Base-by-base conservation (phyloP, 2,113 vertebrate species). In the Polypterus senegalus region DNA sequence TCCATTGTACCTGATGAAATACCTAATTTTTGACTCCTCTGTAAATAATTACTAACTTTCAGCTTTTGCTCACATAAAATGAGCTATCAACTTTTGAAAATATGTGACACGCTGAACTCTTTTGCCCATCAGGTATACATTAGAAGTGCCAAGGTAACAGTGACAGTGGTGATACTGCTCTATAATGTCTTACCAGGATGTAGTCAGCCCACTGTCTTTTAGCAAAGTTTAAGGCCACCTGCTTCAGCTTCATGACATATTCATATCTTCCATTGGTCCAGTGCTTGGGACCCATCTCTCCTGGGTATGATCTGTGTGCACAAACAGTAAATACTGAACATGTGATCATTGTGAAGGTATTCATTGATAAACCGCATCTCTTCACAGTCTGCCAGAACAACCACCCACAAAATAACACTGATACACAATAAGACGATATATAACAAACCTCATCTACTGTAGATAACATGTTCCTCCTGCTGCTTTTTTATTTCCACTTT, bases 231-330 rank as follows among this genome's bases (percentile, higher is more conserved):
- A 97, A 82, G 0, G 90, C 96, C 4, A 91, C 91, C 71, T 98
- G 92, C 65, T 93, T 97, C 64, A 97, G 75, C 74, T 83, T 92
- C 96, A 98, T 97, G 67, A 98, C 61, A 8, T 95, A 89, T 70
- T 95, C 90, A 0, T 96, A 89, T 69, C 96, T 87, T 70, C 79
- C 84, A 57, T 84, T 85, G 2, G 86, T 91, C 96, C 96, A 98
- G 66, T 98, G 88, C 62, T 97, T 98, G 46, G 94, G 94, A 3
- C 94, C 89, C 1, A 88, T 59, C 72, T 98, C 96, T 0, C 92
- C 87, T 0, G 86, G 86, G 47, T 92, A 98, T n/a, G 82, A 81
- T 69, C 95, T 98, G 71, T 5, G 72, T 47, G 6, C 49, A 0
- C 60, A 61, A 8, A 7, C n/a, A 27, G 27, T 27, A 27, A 27